These are phyloP conservation scores for Euphydryas editha DNA, from an alignment of 2,888 invertebrate species.

Conservation along the genomic window DNA sequence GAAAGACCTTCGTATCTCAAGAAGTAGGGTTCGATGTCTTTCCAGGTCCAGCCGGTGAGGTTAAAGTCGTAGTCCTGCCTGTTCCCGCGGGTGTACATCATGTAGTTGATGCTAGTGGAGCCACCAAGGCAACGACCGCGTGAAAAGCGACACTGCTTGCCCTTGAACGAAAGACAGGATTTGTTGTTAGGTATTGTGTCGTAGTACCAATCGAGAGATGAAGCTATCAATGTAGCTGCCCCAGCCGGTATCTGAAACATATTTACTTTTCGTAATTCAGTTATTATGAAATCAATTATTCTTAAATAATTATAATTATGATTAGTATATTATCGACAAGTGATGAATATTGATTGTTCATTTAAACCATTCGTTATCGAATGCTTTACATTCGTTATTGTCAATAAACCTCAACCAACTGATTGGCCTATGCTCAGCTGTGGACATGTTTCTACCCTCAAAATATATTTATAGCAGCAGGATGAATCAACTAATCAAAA, in stretches of 20 bases:
- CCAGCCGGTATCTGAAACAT: conserved; percentile 56
- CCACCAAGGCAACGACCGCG: conserved; percentile 69
- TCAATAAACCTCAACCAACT: no score
- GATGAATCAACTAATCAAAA: no score
- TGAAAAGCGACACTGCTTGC: conserved; percentile 53
- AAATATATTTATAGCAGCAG: no score
- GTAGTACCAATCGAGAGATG: conserved; percentile 60
- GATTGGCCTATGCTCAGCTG: no score
- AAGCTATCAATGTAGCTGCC: conserved; percentile 50
- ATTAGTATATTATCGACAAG: no score
- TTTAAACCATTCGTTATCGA: no score
- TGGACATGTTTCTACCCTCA: no score
- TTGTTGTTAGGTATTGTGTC: conserved; percentile 57
- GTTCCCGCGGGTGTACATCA: conserved; percentile 67
- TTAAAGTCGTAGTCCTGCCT: conserved; percentile 55
- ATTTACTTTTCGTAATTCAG: neutral
- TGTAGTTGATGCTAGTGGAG: conserved; percentile 67
- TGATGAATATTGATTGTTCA: no score
- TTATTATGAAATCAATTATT: no score
- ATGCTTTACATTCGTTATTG: no score
- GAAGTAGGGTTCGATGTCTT: conserved; percentile 62
- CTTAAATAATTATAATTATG: no score
- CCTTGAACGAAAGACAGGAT: conserved; percentile 58
- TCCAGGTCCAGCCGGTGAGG: conserved; percentile 62
- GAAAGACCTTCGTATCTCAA: conserved; percentile 61